Evolutionary conservation across 1,140 invertebrate genomes (phyloP), one percentile per base, ranked within the genome.

Genomic region (Papilio xuthus): DNA sequence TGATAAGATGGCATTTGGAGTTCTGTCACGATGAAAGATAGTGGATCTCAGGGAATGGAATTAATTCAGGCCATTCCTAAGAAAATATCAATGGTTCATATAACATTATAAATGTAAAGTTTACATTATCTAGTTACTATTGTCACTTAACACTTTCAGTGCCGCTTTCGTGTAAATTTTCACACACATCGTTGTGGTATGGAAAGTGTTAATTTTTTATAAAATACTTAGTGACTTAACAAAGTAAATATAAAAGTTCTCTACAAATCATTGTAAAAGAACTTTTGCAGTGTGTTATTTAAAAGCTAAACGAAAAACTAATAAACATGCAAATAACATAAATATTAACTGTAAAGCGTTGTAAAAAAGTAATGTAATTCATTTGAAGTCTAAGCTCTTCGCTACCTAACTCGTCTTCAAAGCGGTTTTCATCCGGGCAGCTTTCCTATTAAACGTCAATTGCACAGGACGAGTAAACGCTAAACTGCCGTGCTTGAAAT

Each of bases 371-470:
- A 37, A 23, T 44, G 44, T 13, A 12, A 71, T 3, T 26, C 37
- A 23, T 23, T 73, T 3, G 23, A 4, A 20, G 28, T 75, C 23
- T 75, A 53, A 56, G 44, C 26, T 53, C 26, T 20, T 75, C 15
- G 53, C 8, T 37, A 75, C 26, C 50, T 56, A 56, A 75, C 73
- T 75, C 32, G 73, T 75, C 44, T 53, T 75, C 32, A 75, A 75
- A 56, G 73, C 73, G 44, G 50, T 56, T 47, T n/a, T 18, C 28
- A 75, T 75, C 73, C 50, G 73, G 73, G 47, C 26, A 56, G 28
- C 60, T 73, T 73, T 44, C 71, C 41, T 44, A 73, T 73, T 44
- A 67, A 73, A 50, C 71, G 71, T 28, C 42, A 73, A 73, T 73
- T 47, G 42, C 71, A 23, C 23, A 44, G 42, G 71, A 73, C 37